Conservation (phyloP, 2,113 vertebrate genomes). For the human region DNA sequence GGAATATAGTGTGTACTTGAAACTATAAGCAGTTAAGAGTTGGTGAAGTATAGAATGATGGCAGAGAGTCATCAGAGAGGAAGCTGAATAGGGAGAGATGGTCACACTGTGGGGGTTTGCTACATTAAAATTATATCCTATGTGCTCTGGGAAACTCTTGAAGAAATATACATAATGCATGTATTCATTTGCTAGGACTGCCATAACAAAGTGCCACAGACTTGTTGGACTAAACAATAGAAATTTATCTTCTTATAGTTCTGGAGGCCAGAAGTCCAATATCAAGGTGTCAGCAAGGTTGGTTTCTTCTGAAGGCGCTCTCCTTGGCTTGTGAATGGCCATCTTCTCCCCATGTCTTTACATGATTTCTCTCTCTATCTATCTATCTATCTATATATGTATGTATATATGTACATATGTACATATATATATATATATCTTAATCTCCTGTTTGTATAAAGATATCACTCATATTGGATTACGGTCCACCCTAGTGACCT, state of each 20-base stretch:
- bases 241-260: slow-evolving; percentile 17
- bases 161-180: neutral
- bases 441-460: neutral
- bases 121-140: neutral
- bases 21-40: neutral
- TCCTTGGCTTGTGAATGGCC: neutral
- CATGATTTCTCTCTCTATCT: neutral
- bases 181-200: neutral
- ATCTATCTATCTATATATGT: too few species aligned
- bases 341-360: neutral
- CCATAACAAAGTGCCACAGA: neutral
- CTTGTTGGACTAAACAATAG: neutral
- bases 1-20: neutral
- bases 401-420: too few species aligned
- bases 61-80: neutral
- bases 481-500: neutral
- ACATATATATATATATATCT: neutral
- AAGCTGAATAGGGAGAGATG: neutral
- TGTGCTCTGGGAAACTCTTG: neutral
- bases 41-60: neutral
- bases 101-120: neutral
- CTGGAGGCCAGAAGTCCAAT: neutral
- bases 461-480: neutral
- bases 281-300: neutral
- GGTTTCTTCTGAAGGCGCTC: neutral